These are phyloP conservation scores for Lasioglossum zephyrum DNA, from an alignment of 2,888 invertebrate species.

Conservation along the genomic window DNA sequence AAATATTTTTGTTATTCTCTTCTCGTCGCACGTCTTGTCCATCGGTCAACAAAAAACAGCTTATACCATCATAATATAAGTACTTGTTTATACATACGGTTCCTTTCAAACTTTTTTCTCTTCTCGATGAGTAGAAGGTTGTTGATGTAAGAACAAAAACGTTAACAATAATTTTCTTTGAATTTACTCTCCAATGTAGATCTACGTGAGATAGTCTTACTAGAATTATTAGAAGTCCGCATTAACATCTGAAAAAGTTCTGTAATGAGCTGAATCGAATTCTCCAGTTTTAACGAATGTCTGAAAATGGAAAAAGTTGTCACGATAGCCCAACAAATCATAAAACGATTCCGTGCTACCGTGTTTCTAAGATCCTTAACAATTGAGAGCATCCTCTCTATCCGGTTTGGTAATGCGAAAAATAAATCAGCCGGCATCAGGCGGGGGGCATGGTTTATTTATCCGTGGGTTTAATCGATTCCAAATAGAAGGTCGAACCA, in stretches of 20 bases:
- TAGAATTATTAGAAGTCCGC: neutral
- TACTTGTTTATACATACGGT: too few species aligned
- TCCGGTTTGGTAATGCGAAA: slow-evolving; percentile 44
- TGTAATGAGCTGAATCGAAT: fast-evolving
- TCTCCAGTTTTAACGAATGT: neutral
- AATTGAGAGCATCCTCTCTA: slow-evolving; percentile 40
- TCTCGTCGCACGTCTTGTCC: too few species aligned
- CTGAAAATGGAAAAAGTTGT: neutral
- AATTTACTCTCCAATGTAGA: neutral
- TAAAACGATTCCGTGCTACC: neutral
- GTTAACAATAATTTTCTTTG: too few species aligned
- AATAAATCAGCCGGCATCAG: slow-evolving; percentile 46
- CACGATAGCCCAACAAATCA: neutral
- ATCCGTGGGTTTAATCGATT: slow-evolving; percentile 68
- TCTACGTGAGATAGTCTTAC: neutral
- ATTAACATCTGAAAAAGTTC: neutral
- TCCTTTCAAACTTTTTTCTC: too few species aligned
- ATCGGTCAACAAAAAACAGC: too few species aligned
- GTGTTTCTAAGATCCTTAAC: slow-evolving; percentile 22
- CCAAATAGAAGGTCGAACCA: slow-evolving; percentile 62
- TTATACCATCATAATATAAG: too few species aligned
- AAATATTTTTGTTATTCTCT: too few species aligned
- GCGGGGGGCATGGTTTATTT: slow-evolving; percentile 67
- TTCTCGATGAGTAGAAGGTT: too few species aligned
- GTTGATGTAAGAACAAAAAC: too few species aligned